Percentiles rank a stretch among this genome's conserved stretches.
phyloP scores from a whole-genome alignment of 2,113 vertebrate species.

The Oreochromis aureus region DNA sequence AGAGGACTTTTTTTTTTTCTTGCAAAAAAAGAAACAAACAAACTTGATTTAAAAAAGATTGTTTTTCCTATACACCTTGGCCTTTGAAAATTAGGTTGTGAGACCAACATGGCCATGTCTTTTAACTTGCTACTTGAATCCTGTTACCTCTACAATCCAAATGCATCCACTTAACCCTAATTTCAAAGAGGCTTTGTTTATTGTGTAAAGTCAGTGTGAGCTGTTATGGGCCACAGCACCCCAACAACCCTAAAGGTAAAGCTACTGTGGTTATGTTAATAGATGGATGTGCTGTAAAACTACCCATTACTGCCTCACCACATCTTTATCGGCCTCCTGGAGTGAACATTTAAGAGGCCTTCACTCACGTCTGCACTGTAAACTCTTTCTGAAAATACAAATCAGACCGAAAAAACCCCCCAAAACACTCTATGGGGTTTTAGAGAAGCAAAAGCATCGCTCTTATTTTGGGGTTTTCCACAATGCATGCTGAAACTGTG shows the following conservation, averaged over 20 bases:
- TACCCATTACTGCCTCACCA: conserved; percentile 11
- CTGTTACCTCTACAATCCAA: not conserved
- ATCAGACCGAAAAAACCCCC: not conserved
- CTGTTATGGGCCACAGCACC: not conserved
- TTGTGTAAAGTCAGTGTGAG: not conserved
- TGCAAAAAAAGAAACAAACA: not conserved
- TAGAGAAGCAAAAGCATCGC: not conserved
- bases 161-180: not conserved
- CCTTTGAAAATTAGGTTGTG: not conserved
- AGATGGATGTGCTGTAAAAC: not conserved
- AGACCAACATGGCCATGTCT: not conserved
- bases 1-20: not conserved
- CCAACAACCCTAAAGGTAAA: not conserved
- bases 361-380: not conserved
- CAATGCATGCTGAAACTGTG: not conserved
- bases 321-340: not conserved
- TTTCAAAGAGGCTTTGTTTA: not conserved
- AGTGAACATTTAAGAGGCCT: not conserved
- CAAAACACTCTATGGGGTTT: not conserved
- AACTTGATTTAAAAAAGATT: not conserved
- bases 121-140: not conserved
- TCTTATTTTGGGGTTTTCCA: not conserved
- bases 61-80: not conserved
- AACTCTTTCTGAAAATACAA: not conserved
- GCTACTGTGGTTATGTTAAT: not conserved